Evolutionary conservation across 2,888 invertebrate species (phyloP).

Genomic region (Zygogramma bicolorata): DNA sequence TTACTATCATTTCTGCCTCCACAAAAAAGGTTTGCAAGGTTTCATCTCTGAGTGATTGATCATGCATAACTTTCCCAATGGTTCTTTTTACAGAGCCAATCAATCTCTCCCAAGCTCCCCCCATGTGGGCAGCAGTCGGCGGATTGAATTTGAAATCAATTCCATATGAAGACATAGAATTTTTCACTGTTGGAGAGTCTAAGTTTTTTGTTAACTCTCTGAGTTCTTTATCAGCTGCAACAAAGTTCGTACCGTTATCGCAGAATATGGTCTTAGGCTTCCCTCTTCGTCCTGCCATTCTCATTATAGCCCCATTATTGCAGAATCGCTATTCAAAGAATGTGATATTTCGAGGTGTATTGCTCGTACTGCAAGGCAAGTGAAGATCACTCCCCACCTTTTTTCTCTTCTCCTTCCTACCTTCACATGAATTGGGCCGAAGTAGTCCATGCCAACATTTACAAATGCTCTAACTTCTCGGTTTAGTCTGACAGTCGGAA

Average conservation of each 20-base stretch:
- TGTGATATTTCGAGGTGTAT: no score
- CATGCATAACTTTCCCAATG: neutral
- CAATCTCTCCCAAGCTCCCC: neutral
- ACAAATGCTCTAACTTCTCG: no score
- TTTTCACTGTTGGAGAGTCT: neutral
- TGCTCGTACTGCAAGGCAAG: no score
- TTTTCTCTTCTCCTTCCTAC: no score
- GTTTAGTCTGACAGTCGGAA: no score
- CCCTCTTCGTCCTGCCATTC: neutral
- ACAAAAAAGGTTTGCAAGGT: neutral
- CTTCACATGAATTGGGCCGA: no score
- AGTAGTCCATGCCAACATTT: no score
- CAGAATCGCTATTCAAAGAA: no score
- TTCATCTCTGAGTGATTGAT: neutral
- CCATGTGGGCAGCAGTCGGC: neutral
- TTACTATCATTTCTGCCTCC: neutral
- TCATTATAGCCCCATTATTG: neutral
- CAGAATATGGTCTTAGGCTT: neutral
- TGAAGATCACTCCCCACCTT: no score
- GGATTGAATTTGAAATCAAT: neutral
- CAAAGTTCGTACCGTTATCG: neutral
- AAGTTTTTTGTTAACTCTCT: no score
- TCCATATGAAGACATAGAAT: conserved; percentile 8
- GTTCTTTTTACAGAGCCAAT: conserved; percentile 1
- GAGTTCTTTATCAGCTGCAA: neutral